Percentiles rank a stretch among this genome's conserved stretches.
Conservation (phyloP, 2,888 invertebrate species). For the Taenaris catops region DNA sequence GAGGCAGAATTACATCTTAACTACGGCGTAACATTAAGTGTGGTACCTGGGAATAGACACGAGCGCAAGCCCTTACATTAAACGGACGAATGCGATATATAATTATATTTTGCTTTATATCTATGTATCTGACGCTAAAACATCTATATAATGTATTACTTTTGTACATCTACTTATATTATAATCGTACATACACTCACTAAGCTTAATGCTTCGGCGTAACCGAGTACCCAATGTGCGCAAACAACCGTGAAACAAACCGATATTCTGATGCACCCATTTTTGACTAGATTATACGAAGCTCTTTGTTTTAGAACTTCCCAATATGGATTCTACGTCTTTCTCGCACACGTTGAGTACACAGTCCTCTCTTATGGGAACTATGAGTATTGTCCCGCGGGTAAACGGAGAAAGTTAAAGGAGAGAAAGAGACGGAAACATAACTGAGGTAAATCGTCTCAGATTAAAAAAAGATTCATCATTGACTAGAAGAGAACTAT, state of each 20-base stretch:
- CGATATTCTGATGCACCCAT: slow-evolving; percentile 13
- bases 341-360: slow-evolving; percentile 59
- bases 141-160: slow-evolving; percentile 80
- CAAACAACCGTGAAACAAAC: slow-evolving; percentile 36
- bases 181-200: slow-evolving; percentile 77
- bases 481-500: slow-evolving; percentile 38
- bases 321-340: slow-evolving; percentile 13
- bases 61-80: slow-evolving; percentile 78
- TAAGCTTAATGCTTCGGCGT: slow-evolving; percentile 67
- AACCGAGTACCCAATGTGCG: slow-evolving; percentile 65
- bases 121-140: slow-evolving; percentile 80
- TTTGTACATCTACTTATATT: slow-evolving; percentile 80
- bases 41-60: slow-evolving; percentile 77
- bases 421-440: slow-evolving; percentile 26
- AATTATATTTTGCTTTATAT: slow-evolving; percentile 78
- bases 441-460: slow-evolving; percentile 18
- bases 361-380: slow-evolving; percentile 51
- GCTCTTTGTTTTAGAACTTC: slow-evolving; percentile 22
- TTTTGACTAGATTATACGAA: slow-evolving; percentile 50
- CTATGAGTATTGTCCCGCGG: slow-evolving; percentile 67
- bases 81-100: slow-evolving; percentile 80
- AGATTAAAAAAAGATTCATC: slow-evolving; percentile 22
- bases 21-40: slow-evolving; percentile 77
- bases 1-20: slow-evolving; percentile 80
- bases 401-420: slow-evolving; percentile 45